Conservation (phyloP, 2,113 vertebrate species). For the Microcebus jonahi region DNA sequence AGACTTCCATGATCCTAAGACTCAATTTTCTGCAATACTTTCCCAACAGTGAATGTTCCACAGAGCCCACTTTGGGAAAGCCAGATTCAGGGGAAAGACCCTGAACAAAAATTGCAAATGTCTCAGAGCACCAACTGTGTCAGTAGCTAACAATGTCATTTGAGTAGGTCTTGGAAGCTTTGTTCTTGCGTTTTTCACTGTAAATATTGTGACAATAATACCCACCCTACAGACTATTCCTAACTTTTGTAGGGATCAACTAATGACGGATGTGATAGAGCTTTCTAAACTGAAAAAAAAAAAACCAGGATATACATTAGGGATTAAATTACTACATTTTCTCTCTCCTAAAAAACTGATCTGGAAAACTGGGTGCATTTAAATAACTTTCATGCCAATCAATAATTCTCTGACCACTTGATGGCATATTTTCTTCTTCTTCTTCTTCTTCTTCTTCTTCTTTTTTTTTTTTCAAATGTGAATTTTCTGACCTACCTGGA, state of each 20-base stretch:
- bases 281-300: background rate
- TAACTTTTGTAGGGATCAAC: background rate
- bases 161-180: background rate
- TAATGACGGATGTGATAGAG: background rate
- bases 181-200: background rate
- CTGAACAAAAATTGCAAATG: background rate
- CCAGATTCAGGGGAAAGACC: background rate
- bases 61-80: background rate
- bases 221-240: background rate
- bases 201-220: background rate
- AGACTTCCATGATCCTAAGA: background rate
- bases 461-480: background rate
- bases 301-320: background rate
- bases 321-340: background rate
- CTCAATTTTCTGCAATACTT: background rate
- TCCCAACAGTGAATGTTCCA: background rate
- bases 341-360: background rate
- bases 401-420: background rate
- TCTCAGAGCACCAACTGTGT: background rate
- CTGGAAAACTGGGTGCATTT: background rate
- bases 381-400: background rate
- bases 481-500: background rate
- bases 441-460: background rate
- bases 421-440: background rate
- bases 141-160: background rate